Evolutionary conservation across 2,888 invertebrate genomes (phyloP).

Genomic region (Anarsia innoxiella): DNA sequence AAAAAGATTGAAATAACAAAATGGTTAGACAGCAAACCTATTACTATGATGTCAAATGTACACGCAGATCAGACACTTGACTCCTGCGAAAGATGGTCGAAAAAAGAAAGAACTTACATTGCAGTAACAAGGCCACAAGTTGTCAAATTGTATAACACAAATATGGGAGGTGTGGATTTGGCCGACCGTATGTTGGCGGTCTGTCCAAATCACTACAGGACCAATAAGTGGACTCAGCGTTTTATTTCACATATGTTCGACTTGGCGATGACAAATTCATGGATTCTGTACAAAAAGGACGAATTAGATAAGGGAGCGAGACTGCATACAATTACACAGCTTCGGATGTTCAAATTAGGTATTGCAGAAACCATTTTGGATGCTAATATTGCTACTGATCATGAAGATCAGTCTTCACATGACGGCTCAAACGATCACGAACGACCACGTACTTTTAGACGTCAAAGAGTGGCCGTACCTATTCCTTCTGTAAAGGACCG

Average conservation of each 20-base stretch:
- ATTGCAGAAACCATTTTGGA: background rate
- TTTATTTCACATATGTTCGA: slow-evolving; percentile 10
- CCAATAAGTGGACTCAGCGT: slow-evolving; percentile 9
- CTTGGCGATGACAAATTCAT: slow-evolving; percentile 5
- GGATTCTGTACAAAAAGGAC: slow-evolving; percentile 3
- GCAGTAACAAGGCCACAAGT: slow-evolving; percentile 16
- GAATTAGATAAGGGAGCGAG: background rate
- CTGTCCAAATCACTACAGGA: slow-evolving; percentile 7
- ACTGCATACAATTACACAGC: background rate
- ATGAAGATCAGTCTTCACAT: background rate
- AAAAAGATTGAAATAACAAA: slow-evolving; percentile 10
- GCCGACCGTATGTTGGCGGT: slow-evolving; percentile 15
- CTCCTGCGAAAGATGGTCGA: slow-evolving; percentile 16
- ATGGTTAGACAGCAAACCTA: slow-evolving; percentile 15
- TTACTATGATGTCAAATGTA: slow-evolving; percentile 8
- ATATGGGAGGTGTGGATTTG: slow-evolving; percentile 10
- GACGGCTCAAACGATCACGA: background rate
- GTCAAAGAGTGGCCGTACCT: background rate
- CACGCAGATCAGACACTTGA: slow-evolving; percentile 5
- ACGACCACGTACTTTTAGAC: background rate
- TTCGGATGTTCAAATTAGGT: background rate
- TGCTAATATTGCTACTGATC: background rate
- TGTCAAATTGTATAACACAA: slow-evolving; percentile 12
- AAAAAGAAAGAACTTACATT: too few species aligned
- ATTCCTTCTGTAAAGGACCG: slow-evolving; percentile 1